Evolutionary conservation across 2,797 vertebrate species (phyloP).

Genomic region (Coccyzus lansbergi): DNA sequence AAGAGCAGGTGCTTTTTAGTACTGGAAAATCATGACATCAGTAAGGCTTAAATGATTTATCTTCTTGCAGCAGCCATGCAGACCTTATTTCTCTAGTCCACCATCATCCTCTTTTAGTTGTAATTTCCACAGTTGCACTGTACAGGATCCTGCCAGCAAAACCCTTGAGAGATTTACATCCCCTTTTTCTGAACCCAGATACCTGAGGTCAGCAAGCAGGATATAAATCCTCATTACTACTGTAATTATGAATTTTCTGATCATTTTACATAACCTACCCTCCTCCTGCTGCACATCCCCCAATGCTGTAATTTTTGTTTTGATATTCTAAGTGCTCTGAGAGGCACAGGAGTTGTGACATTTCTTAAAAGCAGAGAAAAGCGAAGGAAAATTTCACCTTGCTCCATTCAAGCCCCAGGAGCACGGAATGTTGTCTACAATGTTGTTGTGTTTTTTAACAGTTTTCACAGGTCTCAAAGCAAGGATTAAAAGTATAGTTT

Average conservation of each 20-base stretch:
- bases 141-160: neutral
- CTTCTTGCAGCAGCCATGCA: neutral
- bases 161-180: neutral
- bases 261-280: neutral
- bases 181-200: neutral
- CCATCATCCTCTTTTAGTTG: neutral
- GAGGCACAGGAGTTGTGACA: neutral
- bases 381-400: neutral
- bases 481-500: neutral
- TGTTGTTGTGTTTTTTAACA: neutral
- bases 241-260: neutral
- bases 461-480: neutral
- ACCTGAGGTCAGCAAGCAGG: neutral
- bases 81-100: neutral
- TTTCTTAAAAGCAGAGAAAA: neutral
- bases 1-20: neutral
- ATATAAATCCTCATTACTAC: neutral
- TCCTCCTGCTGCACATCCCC: neutral
- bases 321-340: neutral
- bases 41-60: neutral
- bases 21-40: neutral
- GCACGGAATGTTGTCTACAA: neutral
- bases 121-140: neutral
- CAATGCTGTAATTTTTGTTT: neutral
- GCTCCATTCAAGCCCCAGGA: neutral